Percentiles rank a stretch among this genome's conserved stretches.
Conservation (phyloP, 2,113 vertebrate species). For the Puma concolor region DNA sequence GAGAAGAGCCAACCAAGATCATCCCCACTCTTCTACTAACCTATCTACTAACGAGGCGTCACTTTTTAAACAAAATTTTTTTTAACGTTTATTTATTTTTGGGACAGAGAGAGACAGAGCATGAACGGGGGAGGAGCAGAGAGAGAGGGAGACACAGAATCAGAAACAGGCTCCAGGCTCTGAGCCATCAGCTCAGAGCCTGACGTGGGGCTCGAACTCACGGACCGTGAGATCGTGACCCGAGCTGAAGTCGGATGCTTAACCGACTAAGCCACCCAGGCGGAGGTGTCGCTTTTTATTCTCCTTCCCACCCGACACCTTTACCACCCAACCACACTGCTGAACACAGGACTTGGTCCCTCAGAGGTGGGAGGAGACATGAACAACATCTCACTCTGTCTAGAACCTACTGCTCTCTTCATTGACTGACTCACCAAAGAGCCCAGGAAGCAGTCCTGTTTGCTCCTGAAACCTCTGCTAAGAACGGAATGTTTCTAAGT, state of each 20-base stretch:
- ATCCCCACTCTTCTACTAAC: not conserved
- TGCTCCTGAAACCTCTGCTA: not conserved
- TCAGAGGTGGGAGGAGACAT: not conserved
- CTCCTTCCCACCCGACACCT: not conserved
- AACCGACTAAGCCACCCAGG: too few relatives aligned
- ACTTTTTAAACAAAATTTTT: rapidly evolving
- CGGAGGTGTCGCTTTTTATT: not conserved
- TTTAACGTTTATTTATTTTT: too few relatives aligned
- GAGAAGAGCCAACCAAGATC: not conserved
- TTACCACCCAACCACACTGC: too few relatives aligned
- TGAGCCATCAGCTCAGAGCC: too few relatives aligned
- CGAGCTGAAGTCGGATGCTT: too few relatives aligned
- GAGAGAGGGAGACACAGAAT: too few relatives aligned
- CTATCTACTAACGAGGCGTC: not conserved
- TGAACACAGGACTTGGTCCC: too few relatives aligned
- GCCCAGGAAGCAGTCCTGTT: not conserved
- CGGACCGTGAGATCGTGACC: too few relatives aligned
- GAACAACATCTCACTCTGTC: not conserved
- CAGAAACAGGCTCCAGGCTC: too few relatives aligned
- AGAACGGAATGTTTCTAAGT: not conserved
- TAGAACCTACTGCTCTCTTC: not conserved
- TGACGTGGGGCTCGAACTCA: too few relatives aligned
- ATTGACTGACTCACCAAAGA: not conserved
- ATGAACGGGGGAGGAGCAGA: too few relatives aligned
- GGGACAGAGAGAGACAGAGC: too few relatives aligned